Evolutionary conservation across 2,797 vertebrate genomes (phyloP).

Genomic region (Lepilemur septentrionalis): DNA sequence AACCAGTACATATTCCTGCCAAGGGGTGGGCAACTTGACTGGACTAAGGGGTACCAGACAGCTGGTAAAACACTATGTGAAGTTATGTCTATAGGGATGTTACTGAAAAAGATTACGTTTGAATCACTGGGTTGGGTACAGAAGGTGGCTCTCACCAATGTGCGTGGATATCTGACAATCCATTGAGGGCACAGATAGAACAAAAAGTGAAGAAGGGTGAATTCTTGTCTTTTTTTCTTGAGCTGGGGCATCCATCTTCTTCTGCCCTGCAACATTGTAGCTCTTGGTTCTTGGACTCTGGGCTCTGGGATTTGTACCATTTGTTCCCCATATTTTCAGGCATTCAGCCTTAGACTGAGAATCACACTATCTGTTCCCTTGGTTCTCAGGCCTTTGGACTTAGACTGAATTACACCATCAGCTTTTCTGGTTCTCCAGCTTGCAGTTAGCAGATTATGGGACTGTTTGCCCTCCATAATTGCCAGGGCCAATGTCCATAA

Average conservation of each 20-base stretch:
- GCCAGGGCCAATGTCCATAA: neutral
- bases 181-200: neutral
- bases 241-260: neutral
- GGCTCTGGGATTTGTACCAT: neutral
- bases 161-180: neutral
- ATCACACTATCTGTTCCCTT: accelerated
- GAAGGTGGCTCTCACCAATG: neutral
- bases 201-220: neutral
- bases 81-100: neutral
- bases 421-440: neutral
- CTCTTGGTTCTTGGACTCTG: neutral
- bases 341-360: neutral
- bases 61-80: neutral
- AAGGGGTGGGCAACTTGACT: too few species aligned
- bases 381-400: neutral
- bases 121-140: neutral
- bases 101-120: neutral
- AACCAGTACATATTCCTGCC: neutral
- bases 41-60: neutral
- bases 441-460: neutral
- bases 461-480: neutral
- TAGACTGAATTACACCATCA: neutral
- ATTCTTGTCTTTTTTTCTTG: neutral
- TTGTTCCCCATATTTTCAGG: neutral
- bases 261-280: neutral